Base-by-base conservation (phyloP, 2,113 vertebrate genomes). In the Phoxinus phoxinus region DNA sequence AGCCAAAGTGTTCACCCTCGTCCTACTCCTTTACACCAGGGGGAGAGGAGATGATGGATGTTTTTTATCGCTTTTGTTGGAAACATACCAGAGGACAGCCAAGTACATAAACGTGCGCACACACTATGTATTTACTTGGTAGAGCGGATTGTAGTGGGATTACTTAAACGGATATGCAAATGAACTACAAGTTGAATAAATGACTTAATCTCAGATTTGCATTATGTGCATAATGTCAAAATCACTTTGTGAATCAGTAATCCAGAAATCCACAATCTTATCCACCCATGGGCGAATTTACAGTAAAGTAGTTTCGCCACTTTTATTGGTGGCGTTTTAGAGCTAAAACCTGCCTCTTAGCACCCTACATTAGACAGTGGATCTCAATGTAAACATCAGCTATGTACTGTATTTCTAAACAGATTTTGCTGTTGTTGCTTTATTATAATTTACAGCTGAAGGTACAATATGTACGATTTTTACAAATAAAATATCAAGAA, bases 41-140 rank as follows among this genome's bases (percentile, higher is more conserved):
- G 48, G 32, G 17, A 46, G 85, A 86, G 23, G 46, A 74, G n/a
- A 63, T 82, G 85, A 82, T 65, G 71, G 79, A 65, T 86, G 41
- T 56, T 83, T 75, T 58, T 53, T 81, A 82, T 30, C 58, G 44
- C 15, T 35, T 72, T 27, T 9, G 4, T 63, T 81, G 69, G 41
- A 73, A 75, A 8, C 21, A 37, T 19, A 69, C 84, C 84, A 75
- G 48, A 48, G n/a, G 35, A 61, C 13, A 19, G 27, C 41, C 30
- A 71, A 30, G 27, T 48, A 67, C 25, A 30, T 21, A 67, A 35
- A 61, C 2, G 21, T n/a, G 32, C 10, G 6, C 25, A 74, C 61
- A 61, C 63, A 53, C n/a, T n/a, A 3, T 25, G 27, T 81, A 37
- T 73, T 81, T 48, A 8, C 17, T 58, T 30, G 35, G 76, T 19